Percentiles rank a stretch among this genome's conserved stretches.
Evolutionary conservation across 2,888 invertebrate genomes (phyloP).

Genomic region (Idaea aversata): DNA sequence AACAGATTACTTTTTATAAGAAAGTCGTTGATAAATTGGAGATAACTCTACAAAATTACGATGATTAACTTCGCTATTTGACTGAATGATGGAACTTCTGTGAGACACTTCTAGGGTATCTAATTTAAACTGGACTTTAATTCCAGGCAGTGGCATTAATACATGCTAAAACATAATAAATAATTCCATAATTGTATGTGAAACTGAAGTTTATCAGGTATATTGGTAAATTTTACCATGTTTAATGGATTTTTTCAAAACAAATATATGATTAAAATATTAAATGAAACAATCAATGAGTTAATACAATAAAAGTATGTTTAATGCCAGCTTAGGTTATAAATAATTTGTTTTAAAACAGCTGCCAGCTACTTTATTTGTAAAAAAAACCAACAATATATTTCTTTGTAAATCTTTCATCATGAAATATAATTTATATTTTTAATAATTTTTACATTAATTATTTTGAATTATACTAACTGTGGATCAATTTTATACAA

Average conservation of each 20-base stretch:
- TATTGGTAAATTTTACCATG: neutral
- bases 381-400: neutral
- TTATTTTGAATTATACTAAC: slow-evolving; percentile 49
- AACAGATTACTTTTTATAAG: slow-evolving; percentile 96
- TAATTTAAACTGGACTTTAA: slow-evolving; percentile 11
- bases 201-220: neutral
- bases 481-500: slow-evolving; percentile 62
- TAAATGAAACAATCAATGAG: neutral
- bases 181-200: neutral
- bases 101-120: slow-evolving; percentile 14
- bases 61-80: slow-evolving; percentile 50
- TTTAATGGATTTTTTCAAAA: neutral
- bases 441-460: slow-evolving; percentile 18
- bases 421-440: slow-evolving; percentile 40
- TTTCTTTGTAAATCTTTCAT: slow-evolving; percentile 18
- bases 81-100: slow-evolving; percentile 30
- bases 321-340: neutral
- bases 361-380: neutral
- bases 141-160: slow-evolving; percentile 20
- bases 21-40: slow-evolving; percentile 88
- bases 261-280: neutral
- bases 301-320: neutral
- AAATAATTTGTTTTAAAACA: neutral
- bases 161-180: slow-evolving; percentile 8
- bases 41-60: slow-evolving; percentile 72